A percentile compares a stretch with the other conserved stretches of the same genome.
Evolutionary conservation across 1,140 invertebrate species (phyloP).

Genomic region (Pentalonia nigronervosa): DNA sequence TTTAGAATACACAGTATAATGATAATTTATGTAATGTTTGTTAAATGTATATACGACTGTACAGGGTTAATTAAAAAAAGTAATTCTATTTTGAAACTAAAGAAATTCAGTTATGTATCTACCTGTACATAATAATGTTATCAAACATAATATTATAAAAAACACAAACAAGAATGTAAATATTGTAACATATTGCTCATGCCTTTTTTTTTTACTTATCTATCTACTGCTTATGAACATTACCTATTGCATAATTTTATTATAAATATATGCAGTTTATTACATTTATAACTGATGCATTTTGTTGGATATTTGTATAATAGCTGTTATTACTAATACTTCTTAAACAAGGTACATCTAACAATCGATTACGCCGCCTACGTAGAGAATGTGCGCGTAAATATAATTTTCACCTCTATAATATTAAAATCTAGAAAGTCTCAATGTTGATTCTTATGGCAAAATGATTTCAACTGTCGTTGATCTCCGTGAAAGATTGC

Average conservation of each 20-base stretch:
- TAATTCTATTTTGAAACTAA: too few species aligned
- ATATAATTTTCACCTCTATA: neutral
- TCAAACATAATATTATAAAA: too few species aligned
- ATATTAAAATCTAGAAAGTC: constrained; percentile 36
- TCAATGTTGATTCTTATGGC: neutral
- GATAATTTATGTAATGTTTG: too few species aligned
- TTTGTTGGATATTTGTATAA: neutral
- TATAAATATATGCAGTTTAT: neutral
- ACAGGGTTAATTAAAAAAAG: too few species aligned
- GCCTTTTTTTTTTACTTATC: neutral
- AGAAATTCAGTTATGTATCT: too few species aligned
- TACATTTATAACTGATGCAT: neutral
- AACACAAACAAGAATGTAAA: neutral
- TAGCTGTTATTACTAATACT: neutral
- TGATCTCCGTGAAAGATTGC: neutral
- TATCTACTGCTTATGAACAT: neutral
- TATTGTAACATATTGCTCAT: neutral
- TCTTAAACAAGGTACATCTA: neutral
- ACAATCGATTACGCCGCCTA: neutral
- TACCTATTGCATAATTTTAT: neutral
- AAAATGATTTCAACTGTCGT: neutral
- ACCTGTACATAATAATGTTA: too few species aligned
- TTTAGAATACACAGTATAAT: too few species aligned
- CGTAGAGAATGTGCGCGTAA: neutral
- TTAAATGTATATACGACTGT: too few species aligned